These are phyloP conservation scores for Sarotherodon lohbergeri DNA, from an alignment of 2,113 vertebrate species.

Conservation along the genomic window DNA sequence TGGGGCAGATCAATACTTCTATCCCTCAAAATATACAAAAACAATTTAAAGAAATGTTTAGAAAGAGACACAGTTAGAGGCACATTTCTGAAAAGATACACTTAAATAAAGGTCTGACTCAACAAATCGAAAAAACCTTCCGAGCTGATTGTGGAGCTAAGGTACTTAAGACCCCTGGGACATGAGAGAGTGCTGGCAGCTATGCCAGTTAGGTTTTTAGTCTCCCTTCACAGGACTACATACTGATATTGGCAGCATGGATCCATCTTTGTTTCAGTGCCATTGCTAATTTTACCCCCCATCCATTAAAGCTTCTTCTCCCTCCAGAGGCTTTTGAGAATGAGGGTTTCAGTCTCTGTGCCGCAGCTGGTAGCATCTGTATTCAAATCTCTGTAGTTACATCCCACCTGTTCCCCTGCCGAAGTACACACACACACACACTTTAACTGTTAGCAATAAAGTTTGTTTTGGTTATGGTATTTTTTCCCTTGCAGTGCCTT, in stretches of 20 bases:
- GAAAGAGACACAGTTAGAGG: not conserved
- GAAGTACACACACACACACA: not conserved
- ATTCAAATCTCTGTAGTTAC: conserved; percentile 16
- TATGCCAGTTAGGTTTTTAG: not conserved
- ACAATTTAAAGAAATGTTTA: not conserved
- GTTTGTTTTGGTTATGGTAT: not conserved
- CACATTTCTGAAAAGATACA: not conserved
- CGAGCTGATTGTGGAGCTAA: not conserved
- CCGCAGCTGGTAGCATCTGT: conserved; percentile 24
- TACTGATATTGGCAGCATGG: conserved; percentile 36
- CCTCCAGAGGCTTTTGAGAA: conserved; percentile 8
- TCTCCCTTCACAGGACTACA: not conserved
- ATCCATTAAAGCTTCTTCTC: conserved; percentile 29
- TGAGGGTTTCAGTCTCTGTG: not conserved
- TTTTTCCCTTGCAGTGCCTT: not conserved
- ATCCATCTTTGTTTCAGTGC: conserved; percentile 18
- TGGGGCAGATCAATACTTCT: not conserved
- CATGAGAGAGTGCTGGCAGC: not conserved
- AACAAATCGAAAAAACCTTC: not conserved
- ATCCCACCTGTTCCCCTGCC: conserved; percentile 11
- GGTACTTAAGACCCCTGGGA: not conserved
- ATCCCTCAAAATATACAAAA: not conserved
- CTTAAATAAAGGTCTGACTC: not conserved
- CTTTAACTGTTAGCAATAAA: not conserved
- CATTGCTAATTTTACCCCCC: conserved; percentile 40